Conservation (phyloP, 2,888 invertebrate genomes). For the Diabrotica balteata region DNA sequence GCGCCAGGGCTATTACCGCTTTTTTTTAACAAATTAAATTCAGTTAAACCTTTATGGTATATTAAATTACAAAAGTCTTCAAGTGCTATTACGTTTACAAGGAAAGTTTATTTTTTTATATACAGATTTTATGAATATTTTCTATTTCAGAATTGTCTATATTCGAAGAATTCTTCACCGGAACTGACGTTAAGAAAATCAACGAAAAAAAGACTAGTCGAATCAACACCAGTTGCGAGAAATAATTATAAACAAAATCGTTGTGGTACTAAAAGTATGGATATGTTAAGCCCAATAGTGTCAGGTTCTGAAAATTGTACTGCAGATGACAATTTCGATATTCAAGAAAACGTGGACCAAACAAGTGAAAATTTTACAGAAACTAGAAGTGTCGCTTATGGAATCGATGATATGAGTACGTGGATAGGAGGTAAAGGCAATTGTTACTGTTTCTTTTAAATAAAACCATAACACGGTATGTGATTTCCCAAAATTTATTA, state of each 20-base stretch:
- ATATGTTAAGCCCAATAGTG: constrained; percentile 66
- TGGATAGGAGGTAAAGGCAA: constrained; percentile 68
- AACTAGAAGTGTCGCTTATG: constrained; percentile 46
- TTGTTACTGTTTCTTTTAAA: too few species aligned
- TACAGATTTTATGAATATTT: not conserved
- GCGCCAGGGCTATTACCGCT: too few species aligned
- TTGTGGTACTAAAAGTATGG: constrained; percentile 59
- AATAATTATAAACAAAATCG: constrained; percentile 42
- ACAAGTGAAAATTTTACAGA: constrained; percentile 20
- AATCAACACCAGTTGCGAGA: constrained; percentile 55
- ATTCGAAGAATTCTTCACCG: constrained; percentile 11
- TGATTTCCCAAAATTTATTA: too few species aligned
- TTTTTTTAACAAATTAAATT: too few species aligned
- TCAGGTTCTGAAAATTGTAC: constrained; percentile 54
- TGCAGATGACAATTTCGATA: constrained; percentile 9
- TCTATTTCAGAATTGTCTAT: constrained; percentile 10
- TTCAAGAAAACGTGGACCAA: not conserved
- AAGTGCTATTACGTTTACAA: too few species aligned
- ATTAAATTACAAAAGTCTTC: too few species aligned
- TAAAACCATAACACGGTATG: too few species aligned
- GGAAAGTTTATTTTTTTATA: too few species aligned
- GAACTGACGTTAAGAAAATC: constrained; percentile 21
- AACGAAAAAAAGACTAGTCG: constrained; percentile 32
- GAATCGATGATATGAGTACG: constrained; percentile 70
- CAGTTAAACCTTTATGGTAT: too few species aligned